Conservation (phyloP, 2,888 invertebrate species). For the Perithous albicinctus region DNA sequence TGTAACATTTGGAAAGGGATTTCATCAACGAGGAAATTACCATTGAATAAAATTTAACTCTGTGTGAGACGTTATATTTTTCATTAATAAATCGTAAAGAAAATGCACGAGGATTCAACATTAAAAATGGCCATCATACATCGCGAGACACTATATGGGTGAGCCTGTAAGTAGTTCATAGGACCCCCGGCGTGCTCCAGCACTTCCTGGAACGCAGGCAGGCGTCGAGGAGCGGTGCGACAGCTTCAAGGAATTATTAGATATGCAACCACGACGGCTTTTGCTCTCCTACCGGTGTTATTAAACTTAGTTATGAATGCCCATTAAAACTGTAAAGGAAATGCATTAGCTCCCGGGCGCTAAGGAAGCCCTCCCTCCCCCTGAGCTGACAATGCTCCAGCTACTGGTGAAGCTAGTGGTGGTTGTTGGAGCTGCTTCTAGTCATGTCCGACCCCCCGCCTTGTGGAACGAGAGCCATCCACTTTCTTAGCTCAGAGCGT, state of each 20-base stretch:
- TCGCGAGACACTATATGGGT: slow-evolving; percentile 18
- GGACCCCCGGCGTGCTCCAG: slow-evolving; percentile 44
- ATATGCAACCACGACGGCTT: slow-evolving; percentile 81
- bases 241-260: slow-evolving; percentile 77
- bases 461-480: slow-evolving; percentile 76
- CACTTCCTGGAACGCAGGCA: slow-evolving; percentile 54
- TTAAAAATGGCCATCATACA: slow-evolving; percentile 21
- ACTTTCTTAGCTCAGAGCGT: slow-evolving; percentile 72
- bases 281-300: slow-evolving; percentile 80
- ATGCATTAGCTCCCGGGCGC: slow-evolving; percentile 82
- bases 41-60: background rate
- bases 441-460: slow-evolving; percentile 66
- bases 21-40: background rate
- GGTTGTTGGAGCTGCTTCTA: slow-evolving; percentile 31
- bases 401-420: slow-evolving; percentile 32
- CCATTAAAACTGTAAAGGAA: slow-evolving; percentile 85
- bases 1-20: slow-evolving; percentile 36
- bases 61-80: background rate
- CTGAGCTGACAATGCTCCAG: slow-evolving; percentile 68
- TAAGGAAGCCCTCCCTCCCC: slow-evolving; percentile 72
- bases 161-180: slow-evolving; percentile 21
- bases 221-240: slow-evolving; percentile 47
- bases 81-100: background rate
- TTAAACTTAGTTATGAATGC: slow-evolving; percentile 84
- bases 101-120: background rate